Conservation (phyloP, 2,113 vertebrate genomes). For the Eleginops maclovinus region DNA sequence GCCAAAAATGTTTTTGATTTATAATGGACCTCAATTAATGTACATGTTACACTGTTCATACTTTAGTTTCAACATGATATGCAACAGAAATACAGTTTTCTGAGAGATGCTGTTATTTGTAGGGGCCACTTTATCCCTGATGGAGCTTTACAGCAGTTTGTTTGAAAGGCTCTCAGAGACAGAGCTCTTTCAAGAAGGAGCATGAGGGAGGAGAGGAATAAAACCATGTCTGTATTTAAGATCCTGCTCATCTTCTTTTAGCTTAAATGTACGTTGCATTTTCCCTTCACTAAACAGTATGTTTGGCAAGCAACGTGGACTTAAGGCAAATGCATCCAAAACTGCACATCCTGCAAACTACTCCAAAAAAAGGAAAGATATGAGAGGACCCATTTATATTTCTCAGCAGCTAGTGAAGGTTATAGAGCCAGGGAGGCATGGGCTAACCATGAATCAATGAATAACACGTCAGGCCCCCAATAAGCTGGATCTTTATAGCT, state of each 20-base stretch:
- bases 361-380: slow-evolving; percentile 19
- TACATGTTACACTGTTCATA: too few species aligned
- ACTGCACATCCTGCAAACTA: background rate
- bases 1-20: slow-evolving; percentile 15
- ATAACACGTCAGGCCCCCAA: slow-evolving; percentile 41
- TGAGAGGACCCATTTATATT: slow-evolving; percentile 34
- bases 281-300: background rate
- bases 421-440: slow-evolving; percentile 39
- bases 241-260: background rate
- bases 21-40: slow-evolving; percentile 23
- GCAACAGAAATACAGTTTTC: slow-evolving; percentile 24
- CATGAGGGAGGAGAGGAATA: background rate
- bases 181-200: background rate
- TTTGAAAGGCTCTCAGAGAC: background rate
- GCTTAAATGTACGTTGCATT: too few species aligned
- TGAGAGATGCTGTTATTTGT: slow-evolving; percentile 7
- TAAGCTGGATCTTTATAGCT: slow-evolving; percentile 52
- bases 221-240: background rate
- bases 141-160: background rate
- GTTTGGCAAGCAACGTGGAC: background rate
- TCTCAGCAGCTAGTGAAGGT: slow-evolving; percentile 43
- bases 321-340: background rate
- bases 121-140: slow-evolving; percentile 1
- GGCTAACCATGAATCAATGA: slow-evolving; percentile 63
- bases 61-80: background rate